Conservation (phyloP, 2,113 vertebrate species). For the Bubo blakistoni region DNA sequence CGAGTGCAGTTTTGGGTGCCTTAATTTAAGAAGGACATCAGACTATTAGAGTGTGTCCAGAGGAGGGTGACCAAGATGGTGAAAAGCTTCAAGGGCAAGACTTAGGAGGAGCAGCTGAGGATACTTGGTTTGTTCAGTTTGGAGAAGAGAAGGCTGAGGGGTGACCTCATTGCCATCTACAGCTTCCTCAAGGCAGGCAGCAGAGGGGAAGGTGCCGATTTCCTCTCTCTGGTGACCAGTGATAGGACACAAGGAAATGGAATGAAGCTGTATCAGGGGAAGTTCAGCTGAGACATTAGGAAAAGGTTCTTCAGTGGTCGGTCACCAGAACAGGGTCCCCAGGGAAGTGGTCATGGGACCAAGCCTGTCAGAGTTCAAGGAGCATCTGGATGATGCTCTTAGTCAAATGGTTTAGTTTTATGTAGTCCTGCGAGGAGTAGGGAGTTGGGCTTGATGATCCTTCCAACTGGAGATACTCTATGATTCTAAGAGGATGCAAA, state of each 20-base stretch:
- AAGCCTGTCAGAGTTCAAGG: neutral
- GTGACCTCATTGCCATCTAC: neutral
- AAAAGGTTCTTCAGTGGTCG: neutral
- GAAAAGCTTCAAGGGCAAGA: neutral
- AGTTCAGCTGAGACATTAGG: neutral
- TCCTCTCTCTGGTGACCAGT: neutral
- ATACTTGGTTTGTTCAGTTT: too few species aligned
- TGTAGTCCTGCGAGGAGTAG: neutral
- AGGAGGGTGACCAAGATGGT: neutral
- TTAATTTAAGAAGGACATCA: neutral
- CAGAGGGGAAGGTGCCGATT: neutral
- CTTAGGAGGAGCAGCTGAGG: neutral
- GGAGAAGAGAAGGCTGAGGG: neutral
- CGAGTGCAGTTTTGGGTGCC: accelerated
- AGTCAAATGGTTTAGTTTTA: neutral
- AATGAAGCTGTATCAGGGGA: neutral
- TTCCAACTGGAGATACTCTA: neutral
- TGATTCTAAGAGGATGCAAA: neutral
- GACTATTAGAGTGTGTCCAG: neutral
- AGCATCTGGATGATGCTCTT: neutral
- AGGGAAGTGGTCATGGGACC: neutral
- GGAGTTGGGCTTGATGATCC: neutral
- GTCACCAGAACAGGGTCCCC: neutral
- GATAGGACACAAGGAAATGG: neutral
- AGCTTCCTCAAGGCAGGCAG: neutral